Conservation (phyloP, 2,888 invertebrate species). For the Drosophila mettleri region DNA sequence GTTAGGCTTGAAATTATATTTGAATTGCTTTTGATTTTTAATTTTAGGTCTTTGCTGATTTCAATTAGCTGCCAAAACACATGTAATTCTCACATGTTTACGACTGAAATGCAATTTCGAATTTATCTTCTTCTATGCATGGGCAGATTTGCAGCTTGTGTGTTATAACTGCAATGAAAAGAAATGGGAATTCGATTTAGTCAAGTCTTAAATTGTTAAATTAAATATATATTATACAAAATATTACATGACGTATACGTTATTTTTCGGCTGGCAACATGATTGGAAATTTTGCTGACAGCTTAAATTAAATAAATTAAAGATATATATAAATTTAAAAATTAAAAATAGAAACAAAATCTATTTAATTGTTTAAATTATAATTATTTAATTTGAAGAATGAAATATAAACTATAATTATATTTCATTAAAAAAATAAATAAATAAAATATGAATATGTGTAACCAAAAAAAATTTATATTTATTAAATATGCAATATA, state of each 20-base stretch:
- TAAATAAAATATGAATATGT: no score
- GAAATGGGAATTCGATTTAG: neutral
- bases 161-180: conserved; percentile 38
- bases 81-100: conserved; percentile 25
- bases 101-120: conserved; percentile 24
- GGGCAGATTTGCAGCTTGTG: conserved; percentile 11
- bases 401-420: no score
- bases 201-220: neutral
- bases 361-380: no score
- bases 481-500: no score
- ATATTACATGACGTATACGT: no score
- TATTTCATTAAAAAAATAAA: no score
- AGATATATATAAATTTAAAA: no score
- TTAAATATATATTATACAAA: neutral
- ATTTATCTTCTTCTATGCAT: conserved; percentile 10
- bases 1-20: conserved; percentile 47
- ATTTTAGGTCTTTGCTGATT: conserved; percentile 11
- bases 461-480: neutral
- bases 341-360: no score
- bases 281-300: no score
- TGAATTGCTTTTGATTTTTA: conserved; percentile 21
- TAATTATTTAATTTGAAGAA: no score
- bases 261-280: no score
- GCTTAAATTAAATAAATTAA: neutral
- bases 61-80: conserved; percentile 31